Base-by-base conservation (phyloP, 2,113 vertebrate species). In the Sarotherodon lohbergeri region DNA sequence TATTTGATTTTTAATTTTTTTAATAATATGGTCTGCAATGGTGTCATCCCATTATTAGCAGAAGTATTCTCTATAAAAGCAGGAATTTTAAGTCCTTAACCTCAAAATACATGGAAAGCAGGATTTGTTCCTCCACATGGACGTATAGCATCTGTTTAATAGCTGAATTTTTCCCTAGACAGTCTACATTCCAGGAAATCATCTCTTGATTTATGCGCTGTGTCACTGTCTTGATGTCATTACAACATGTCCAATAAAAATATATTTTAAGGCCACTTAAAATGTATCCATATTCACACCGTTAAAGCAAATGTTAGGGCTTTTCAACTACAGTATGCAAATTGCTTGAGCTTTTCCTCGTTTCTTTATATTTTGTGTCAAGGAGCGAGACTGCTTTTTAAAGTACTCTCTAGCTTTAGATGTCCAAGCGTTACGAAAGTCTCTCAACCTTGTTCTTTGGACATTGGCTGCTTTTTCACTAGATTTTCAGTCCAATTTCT, bases 121-220 rank as follows among this genome's bases (percentile, higher is more conserved):
- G 85, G 83, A 83, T 88, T 85, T 82, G 52, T 68, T 81, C 84
- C 82, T 89, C 54, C 61, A 85, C 80, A 81, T 85, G 41, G 83
- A 90, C 43, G 9, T 82, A 87, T 91, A 87, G 93, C 89, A 92
- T 94, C 93, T 94, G 91, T 93, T 93, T 90, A 92, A 92, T 85
- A 92, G 91, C 90, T 92, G 84, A 88, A 91, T 91, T 90, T 88
- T 82, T 86, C 90, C 91, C 87, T 85, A 46, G 86, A 91, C 86
- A 85, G 85, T 81, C 59, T 19, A 61, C 89, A 90, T 93, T 93
- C 91, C 90, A 63, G 61, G 86, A 90, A 82, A 91, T 85, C 93
- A 46, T 84, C 85, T n/a, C 50, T 27, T 92, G 88, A 92, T 92
- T 91, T 92, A 93, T 90, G 79, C 27, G 43, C 34, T 6, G 8